Conservation (phyloP, 2,113 vertebrate genomes). For the Ramphastos sulfuratus region DNA sequence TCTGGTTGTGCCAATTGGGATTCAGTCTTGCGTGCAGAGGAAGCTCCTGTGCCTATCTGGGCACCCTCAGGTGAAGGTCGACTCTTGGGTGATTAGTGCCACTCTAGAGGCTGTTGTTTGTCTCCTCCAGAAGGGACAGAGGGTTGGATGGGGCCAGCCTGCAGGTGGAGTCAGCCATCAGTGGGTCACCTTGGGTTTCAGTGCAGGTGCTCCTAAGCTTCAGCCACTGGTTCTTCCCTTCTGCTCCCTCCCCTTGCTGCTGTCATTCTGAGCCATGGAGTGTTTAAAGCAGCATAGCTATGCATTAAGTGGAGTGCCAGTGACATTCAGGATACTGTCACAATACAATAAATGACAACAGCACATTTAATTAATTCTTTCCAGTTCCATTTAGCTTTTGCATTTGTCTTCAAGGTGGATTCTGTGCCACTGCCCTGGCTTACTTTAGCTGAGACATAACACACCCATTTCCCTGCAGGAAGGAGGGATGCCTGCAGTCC, state of each 20-base stretch:
- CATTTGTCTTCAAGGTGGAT: background rate
- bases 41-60: background rate
- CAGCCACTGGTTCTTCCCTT: background rate
- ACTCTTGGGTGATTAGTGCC: fast-evolving
- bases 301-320: background rate
- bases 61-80: background rate
- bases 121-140: background rate
- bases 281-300: background rate
- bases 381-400: background rate
- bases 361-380: background rate
- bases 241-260: background rate
- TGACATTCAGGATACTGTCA: background rate
- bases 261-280: background rate
- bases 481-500: background rate
- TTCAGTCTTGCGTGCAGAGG: background rate
- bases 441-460: background rate
- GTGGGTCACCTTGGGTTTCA: background rate
- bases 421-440: background rate
- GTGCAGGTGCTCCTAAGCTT: background rate
- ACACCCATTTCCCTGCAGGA: background rate
- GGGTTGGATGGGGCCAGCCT: background rate
- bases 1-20: background rate
- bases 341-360: background rate
- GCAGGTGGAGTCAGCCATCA: background rate
- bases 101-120: background rate